These are phyloP conservation scores for Semicossyphus pulcher DNA, from an alignment of 2,113 vertebrate genomes.

Conservation along the genomic window DNA sequence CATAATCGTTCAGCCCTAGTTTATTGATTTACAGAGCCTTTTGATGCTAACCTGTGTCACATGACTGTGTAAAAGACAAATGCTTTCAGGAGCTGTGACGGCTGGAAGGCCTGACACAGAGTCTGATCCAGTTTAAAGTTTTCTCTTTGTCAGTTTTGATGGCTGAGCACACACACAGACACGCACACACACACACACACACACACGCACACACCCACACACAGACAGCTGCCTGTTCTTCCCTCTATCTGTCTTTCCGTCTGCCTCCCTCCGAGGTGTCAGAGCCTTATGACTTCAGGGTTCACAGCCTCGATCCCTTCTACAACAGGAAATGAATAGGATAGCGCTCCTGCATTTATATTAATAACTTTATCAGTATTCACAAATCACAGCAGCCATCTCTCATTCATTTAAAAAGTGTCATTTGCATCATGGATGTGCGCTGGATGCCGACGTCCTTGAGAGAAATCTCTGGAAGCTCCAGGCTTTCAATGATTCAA, in stretches of 20 bases:
- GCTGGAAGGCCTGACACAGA: too few relatives aligned
- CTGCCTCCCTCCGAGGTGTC: constrained; percentile 38
- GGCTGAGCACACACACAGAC: too few relatives aligned
- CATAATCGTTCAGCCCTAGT: too few relatives aligned
- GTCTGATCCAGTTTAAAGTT: too few relatives aligned
- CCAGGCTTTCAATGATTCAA: background rate
- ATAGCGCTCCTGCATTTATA: constrained; percentile 65
- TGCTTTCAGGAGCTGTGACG: too few relatives aligned
- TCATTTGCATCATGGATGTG: constrained; percentile 48
- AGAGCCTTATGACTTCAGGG: constrained; percentile 58
- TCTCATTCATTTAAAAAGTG: constrained; percentile 61
- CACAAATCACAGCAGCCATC: constrained; percentile 61
- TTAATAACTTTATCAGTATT: constrained; percentile 77
- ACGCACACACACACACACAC: too few relatives aligned
- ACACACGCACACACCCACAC: background rate
- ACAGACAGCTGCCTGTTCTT: background rate
- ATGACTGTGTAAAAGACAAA: too few relatives aligned
- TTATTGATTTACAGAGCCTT: too few relatives aligned
- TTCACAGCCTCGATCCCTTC: constrained; percentile 48
- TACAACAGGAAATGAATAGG: constrained; percentile 73
- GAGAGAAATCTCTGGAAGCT: constrained; percentile 4
- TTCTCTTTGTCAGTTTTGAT: too few relatives aligned
- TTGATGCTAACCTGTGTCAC: too few relatives aligned
- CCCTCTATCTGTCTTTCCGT: background rate
- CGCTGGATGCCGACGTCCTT: constrained; percentile 14